Percentiles rank a stretch among this genome's conserved stretches.
Conservation (phyloP, 1,140 invertebrate species). For the Drosophila pruinosa region DNA sequence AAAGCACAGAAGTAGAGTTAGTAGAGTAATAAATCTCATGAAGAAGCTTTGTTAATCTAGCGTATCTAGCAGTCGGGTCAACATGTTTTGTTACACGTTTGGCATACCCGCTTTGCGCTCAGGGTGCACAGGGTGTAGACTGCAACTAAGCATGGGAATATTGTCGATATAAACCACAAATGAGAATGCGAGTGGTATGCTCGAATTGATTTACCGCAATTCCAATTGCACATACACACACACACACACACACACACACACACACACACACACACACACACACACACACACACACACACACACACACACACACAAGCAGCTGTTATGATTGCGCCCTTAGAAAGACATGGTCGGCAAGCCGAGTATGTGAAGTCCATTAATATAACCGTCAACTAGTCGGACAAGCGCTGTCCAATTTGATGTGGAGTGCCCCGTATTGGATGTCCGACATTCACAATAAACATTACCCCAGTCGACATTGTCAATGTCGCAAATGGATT, state of each 20-base stretch:
- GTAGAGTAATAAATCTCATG: too few species aligned
- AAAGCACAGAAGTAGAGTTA: too few species aligned
- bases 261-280: neutral
- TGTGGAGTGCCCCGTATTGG: slow-evolving; percentile 11
- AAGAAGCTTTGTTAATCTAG: too few species aligned
- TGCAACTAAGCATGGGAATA: neutral
- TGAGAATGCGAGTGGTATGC: neutral
- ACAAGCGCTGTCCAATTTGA: slow-evolving; percentile 14
- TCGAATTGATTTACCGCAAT: slow-evolving; percentile 44
- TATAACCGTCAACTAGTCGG: slow-evolving; percentile 28
- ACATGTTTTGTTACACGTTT: neutral
- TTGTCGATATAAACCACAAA: neutral
- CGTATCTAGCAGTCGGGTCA: too few species aligned
- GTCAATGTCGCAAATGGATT: slow-evolving; percentile 33
- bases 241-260: neutral
- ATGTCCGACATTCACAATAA: slow-evolving; percentile 20
- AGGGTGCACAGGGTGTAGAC: neutral
- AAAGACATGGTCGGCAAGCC: too few species aligned
- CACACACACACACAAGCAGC: neutral
- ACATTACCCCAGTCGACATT: slow-evolving; percentile 28
- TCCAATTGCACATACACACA: slow-evolving; percentile 14
- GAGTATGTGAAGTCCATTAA: slow-evolving; percentile 24
- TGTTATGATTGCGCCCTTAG: slow-evolving; percentile 24
- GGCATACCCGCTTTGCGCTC: neutral
- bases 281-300: neutral